These are phyloP conservation scores for Nycticebus coucang DNA, from an alignment of 2,113 vertebrate species.

Conservation along the genomic window DNA sequence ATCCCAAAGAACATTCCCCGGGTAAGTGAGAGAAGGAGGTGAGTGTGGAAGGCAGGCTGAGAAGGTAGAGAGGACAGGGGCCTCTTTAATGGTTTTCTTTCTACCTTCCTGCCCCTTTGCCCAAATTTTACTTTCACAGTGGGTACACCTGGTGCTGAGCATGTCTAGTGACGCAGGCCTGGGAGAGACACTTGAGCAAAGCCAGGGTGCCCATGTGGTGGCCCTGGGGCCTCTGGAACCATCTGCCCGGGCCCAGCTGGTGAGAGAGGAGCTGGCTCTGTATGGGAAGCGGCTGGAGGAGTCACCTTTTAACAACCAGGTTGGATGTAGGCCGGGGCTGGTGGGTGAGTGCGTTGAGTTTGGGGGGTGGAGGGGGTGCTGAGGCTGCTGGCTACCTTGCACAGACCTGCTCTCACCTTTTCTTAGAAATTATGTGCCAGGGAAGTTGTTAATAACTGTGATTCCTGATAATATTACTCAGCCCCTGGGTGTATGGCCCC, in stretches of 20 bases:
- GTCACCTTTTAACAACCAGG: conserved; percentile 94
- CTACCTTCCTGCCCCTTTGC: not conserved
- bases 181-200: conserved; percentile 84
- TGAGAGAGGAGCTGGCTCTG: conserved; percentile 87
- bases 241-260: conserved; percentile 85
- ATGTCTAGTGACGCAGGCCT: conserved; percentile 83
- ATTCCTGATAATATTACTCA: not conserved
- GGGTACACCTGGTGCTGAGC: conserved; percentile 89
- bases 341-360: not conserved
- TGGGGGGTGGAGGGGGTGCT: not conserved
- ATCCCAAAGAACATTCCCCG: conserved; percentile 88
- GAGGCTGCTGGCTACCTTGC: not conserved
- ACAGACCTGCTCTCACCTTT: not conserved
- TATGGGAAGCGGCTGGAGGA: conserved; percentile 93
- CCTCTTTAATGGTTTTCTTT: not conserved
- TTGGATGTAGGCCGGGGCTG: conserved; percentile 61
- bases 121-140: conserved; percentile 78
- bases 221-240: conserved; percentile 85
- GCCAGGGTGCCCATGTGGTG: conserved; percentile 77
- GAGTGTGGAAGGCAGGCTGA: not conserved
- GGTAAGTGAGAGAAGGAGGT: conserved; percentile 76
- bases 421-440: not conserved
- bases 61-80: not conserved
- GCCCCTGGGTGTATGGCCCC: not conserved
- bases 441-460: not conserved